Evolutionary conservation across 2,113 vertebrate genomes (phyloP).

Genomic region (Amblyornis subalaris): DNA sequence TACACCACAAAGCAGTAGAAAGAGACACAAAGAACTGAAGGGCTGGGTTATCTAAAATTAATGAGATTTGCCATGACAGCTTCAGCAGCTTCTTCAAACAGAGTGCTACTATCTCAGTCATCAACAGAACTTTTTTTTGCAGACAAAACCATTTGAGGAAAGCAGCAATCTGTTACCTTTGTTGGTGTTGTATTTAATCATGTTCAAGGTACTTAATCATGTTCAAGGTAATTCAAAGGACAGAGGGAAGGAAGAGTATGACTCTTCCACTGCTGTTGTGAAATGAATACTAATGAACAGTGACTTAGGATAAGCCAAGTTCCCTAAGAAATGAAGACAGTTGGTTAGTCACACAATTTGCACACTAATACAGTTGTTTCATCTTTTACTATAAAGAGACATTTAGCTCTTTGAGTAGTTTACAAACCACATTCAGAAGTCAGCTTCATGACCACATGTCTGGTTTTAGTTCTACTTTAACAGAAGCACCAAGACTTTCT

Average conservation of each 20-base stretch:
- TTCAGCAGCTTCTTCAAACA: neutral
- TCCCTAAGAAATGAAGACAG: neutral
- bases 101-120: neutral
- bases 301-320: neutral
- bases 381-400: neutral
- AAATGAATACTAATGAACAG: neutral
- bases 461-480: neutral
- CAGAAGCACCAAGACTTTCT: neutral
- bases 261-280: neutral
- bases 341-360: neutral
- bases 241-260: neutral
- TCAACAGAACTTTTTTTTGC: neutral
- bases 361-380: neutral
- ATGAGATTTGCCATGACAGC: neutral
- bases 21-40: neutral
- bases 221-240: conserved; percentile 24
- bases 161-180: neutral
- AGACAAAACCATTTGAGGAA: neutral
- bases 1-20: neutral
- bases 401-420: neutral
- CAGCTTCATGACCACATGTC: neutral
- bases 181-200: neutral
- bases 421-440: neutral
- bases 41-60: neutral
- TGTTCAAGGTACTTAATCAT: neutral